A percentile compares a stretch with the other conserved stretches of the same genome.
Evolutionary conservation across 2,888 invertebrate species (phyloP).

Genomic region (Subacronicta megacephala): DNA sequence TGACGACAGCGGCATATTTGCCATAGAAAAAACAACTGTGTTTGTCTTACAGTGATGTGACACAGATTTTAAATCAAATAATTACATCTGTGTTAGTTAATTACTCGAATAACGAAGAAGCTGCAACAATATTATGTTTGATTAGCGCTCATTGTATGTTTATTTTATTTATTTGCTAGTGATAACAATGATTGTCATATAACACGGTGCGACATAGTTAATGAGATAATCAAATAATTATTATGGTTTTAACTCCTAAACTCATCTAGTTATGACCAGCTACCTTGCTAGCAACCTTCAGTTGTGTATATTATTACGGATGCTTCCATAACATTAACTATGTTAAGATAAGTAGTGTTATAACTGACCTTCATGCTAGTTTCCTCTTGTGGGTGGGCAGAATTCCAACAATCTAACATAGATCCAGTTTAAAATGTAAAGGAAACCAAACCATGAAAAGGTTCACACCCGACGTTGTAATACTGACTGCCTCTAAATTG

Average conservation of each 20-base stretch:
- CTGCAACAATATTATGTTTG: slow-evolving; percentile 8
- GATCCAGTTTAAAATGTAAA: slow-evolving; percentile 9
- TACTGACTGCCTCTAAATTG: not conserved
- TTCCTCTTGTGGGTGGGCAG: slow-evolving; percentile 29
- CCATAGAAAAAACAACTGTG: not conserved
- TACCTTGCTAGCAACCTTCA: too few species aligned
- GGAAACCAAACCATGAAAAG: not conserved
- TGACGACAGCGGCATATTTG: too few species aligned
- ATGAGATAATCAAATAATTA: slow-evolving; percentile 33
- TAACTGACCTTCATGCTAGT: slow-evolving; percentile 42
- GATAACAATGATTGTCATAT: not conserved
- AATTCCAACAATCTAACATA: slow-evolving; percentile 23
- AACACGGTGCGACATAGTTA: not conserved
- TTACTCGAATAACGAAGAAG: slow-evolving; percentile 7
- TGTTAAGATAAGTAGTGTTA: not conserved
- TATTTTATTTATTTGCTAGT: not conserved
- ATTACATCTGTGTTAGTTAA: slow-evolving; percentile 14
- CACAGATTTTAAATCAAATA: slow-evolving; percentile 9
- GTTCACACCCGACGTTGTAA: not conserved
- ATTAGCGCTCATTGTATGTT: slow-evolving; percentile 8
- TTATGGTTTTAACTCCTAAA: too few species aligned
- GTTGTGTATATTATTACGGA: too few species aligned
- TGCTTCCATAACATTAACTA: too few species aligned
- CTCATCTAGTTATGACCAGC: too few species aligned
- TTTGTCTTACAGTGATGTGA: not conserved